phyloP scores from a whole-genome alignment of 1,140 invertebrate species.

The Drosophila auraria region DNA sequence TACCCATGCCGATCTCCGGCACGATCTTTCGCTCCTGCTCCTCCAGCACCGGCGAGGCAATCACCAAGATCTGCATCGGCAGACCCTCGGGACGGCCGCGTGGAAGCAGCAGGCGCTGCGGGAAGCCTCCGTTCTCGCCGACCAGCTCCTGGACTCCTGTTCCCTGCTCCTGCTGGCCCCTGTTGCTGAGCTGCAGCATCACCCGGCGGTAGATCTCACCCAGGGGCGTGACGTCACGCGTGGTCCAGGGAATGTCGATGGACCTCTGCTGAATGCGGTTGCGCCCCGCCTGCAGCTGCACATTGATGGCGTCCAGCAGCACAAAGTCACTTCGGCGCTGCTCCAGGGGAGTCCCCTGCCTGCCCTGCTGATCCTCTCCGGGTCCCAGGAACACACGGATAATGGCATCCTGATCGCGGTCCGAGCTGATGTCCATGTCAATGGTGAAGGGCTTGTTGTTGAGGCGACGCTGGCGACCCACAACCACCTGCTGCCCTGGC shows the following conservation, averaged over 20 bases:
- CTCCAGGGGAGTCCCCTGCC: slow-evolving; percentile 86
- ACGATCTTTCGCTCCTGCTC: slow-evolving; percentile 16
- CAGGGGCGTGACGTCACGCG: slow-evolving; percentile 88
- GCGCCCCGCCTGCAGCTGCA: slow-evolving; percentile 87
- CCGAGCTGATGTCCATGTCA: slow-evolving; percentile 85
- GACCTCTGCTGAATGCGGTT: slow-evolving; percentile 89
- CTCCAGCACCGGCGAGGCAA: slow-evolving; percentile 81
- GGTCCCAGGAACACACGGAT: slow-evolving; percentile 87
- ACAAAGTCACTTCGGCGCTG: slow-evolving; percentile 88
- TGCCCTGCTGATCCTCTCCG: slow-evolving; percentile 86
- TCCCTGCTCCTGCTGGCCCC: slow-evolving; percentile 60
- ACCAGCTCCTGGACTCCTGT: slow-evolving; percentile 83
- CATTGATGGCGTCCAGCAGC: slow-evolving; percentile 89
- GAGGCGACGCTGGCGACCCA: slow-evolving; percentile 85
- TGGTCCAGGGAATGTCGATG: slow-evolving; percentile 87
- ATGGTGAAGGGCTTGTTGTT: slow-evolving; percentile 89
- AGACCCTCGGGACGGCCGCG: slow-evolving; percentile 87
- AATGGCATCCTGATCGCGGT: slow-evolving; percentile 85
- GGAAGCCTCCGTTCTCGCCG: slow-evolving; percentile 87
- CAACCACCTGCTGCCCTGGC: slow-evolving; percentile 17
- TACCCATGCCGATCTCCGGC: slow-evolving; percentile 49
- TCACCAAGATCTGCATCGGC: slow-evolving; percentile 87
- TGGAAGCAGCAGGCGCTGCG: slow-evolving; percentile 87
- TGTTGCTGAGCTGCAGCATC: slow-evolving; percentile 81
- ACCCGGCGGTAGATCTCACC: slow-evolving; percentile 87